A percentile compares a stretch with the other conserved stretches of the same genome.
These are phyloP conservation scores for Vimba vimba DNA, from an alignment of 2,113 vertebrate genomes.

Conservation along the genomic window DNA sequence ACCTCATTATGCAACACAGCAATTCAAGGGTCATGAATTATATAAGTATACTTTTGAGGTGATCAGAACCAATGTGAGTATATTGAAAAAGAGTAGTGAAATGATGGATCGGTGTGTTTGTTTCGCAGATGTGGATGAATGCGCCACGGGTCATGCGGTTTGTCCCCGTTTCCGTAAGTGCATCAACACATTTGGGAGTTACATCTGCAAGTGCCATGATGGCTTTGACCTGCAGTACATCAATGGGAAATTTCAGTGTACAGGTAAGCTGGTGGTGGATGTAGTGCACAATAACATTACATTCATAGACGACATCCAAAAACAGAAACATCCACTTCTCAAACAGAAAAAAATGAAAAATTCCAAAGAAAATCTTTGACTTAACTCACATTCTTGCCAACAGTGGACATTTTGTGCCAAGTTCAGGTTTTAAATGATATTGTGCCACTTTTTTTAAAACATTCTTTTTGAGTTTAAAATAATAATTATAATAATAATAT, in stretches of 20 bases:
- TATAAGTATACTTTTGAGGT: not conserved
- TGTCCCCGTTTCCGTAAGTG: slow-evolving; percentile 93
- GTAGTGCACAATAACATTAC: not conserved
- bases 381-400: not conserved
- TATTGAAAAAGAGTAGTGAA: not conserved
- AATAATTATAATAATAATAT: not conserved
- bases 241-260: slow-evolving; percentile 93
- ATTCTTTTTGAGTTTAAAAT: no score
- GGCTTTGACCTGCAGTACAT: slow-evolving; percentile 94
- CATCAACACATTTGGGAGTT: slow-evolving; percentile 96
- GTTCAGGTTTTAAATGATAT: not conserved
- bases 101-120: not conserved
- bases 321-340: no score
- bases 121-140: slow-evolving; percentile 91
- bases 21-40: not conserved
- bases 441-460: no score
- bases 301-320: not conserved
- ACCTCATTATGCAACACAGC: not conserved
- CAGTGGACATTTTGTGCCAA: not conserved
- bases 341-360: not conserved
- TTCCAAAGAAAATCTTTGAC: not conserved
- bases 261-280: slow-evolving; percentile 75
- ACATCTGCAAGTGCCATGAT: slow-evolving; percentile 93
- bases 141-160: slow-evolving; percentile 82
- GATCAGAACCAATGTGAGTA: not conserved